These are phyloP conservation scores for Petrocephalus microphthalmus DNA, from an alignment of 2,113 vertebrate genomes.

Conservation along the genomic window DNA sequence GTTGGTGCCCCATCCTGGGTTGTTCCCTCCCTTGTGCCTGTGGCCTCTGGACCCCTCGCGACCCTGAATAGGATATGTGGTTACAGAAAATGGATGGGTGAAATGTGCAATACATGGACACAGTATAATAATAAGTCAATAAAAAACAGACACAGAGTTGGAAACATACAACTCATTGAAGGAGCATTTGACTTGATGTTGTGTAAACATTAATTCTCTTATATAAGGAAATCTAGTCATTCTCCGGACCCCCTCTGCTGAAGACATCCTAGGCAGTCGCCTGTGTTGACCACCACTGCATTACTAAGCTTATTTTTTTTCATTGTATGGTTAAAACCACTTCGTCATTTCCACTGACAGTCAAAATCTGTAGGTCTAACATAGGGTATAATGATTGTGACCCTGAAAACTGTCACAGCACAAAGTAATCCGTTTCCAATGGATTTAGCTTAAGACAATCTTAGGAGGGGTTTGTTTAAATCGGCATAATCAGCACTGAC, in stretches of 20 bases:
- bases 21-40: background rate
- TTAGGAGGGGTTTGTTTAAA: background rate
- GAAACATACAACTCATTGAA: background rate
- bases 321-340: too few relatives aligned
- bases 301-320: too few relatives aligned
- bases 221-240: background rate
- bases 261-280: background rate
- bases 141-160: background rate
- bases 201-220: background rate
- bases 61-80: background rate
- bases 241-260: background rate
- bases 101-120: background rate
- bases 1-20: background rate
- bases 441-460: background rate
- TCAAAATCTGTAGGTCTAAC: background rate
- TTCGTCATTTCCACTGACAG: too few relatives aligned
- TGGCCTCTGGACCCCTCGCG: background rate
- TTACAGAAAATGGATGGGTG: background rate
- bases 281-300: background rate
- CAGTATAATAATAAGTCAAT: background rate
- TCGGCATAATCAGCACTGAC: background rate
- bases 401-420: background rate
- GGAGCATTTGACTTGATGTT: background rate
- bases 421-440: background rate
- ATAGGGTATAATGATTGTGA: background rate